phyloP scores from a whole-genome alignment of 2,888 invertebrate genomes.

The Zeuzera pyrina region DNA sequence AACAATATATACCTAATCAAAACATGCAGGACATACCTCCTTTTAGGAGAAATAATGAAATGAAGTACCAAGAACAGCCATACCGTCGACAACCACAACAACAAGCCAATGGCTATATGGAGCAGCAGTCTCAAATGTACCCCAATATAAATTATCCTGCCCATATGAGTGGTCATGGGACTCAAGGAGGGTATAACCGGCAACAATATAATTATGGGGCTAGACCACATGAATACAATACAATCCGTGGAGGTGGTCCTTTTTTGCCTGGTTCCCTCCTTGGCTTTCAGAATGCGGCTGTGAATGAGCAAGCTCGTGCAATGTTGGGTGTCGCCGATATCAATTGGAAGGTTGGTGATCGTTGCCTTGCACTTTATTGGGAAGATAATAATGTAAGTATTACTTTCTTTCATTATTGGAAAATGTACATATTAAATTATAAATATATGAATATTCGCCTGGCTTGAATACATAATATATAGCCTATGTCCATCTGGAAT shows the following conservation, averaged over 20 bases:
- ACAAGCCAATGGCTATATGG: conserved; percentile 49
- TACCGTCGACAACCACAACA: conserved; percentile 28
- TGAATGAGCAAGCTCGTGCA: conserved; percentile 66
- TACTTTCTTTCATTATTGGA: background rate
- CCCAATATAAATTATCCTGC: conserved; percentile 36
- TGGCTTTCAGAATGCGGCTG: conserved; percentile 66
- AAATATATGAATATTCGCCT: too few relatives aligned
- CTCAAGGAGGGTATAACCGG: conserved; percentile 36
- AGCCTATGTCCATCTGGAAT: too few relatives aligned
- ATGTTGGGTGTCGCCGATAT: conserved; percentile 68
- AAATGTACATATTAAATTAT: background rate
- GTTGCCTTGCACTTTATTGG: conserved; percentile 93
- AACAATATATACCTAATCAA: conserved; percentile 37
- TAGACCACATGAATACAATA: conserved; percentile 1
- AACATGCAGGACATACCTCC: conserved; percentile 37
- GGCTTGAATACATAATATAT: too few relatives aligned
- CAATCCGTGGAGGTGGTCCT: conserved; percentile 20
- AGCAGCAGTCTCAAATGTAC: conserved; percentile 39
- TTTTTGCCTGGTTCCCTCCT: conserved; percentile 58
- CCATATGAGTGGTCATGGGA: conserved; percentile 32
- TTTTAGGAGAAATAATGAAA: conserved; percentile 34
- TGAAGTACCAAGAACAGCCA: conserved; percentile 49
- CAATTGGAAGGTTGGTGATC: conserved; percentile 85
- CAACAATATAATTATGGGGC: conserved; percentile 17
- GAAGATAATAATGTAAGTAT: conserved; percentile 87